Percentiles rank a stretch among this genome's conserved stretches.
Evolutionary conservation across 2,888 invertebrate species (phyloP).

Genomic region (Nomada fucata): DNA sequence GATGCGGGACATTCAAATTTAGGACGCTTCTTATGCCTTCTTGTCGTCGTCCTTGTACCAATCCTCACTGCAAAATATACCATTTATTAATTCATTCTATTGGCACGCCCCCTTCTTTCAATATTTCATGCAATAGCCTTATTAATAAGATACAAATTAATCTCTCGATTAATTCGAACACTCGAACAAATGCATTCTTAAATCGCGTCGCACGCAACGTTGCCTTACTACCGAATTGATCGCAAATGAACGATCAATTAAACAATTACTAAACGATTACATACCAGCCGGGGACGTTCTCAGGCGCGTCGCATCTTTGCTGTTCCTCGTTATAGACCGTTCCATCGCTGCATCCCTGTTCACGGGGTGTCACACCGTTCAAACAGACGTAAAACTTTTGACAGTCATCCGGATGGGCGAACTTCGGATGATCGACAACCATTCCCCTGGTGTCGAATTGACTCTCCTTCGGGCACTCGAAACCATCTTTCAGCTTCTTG

Average conservation of each 20-base stretch:
- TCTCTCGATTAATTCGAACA: conserved; percentile 6
- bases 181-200: background rate
- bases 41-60: conserved; percentile 94
- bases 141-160: background rate
- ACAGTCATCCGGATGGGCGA: conserved; percentile 94
- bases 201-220: too few relatives aligned
- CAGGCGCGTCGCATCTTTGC: conserved; percentile 94
- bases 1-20: conserved; percentile 82
- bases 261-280: conserved; percentile 72
- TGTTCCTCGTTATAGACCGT: conserved; percentile 96
- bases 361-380: conserved; percentile 94
- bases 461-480: conserved; percentile 91
- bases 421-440: conserved; percentile 92
- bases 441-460: conserved; percentile 89
- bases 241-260: background rate
- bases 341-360: conserved; percentile 93
- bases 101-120: background rate
- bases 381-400: conserved; percentile 96
- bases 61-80: conserved; percentile 87
- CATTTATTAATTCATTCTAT: background rate
- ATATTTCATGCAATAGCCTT: background rate
- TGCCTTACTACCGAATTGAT: background rate
- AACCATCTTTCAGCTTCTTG: conserved; percentile 91
- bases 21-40: conserved; percentile 75
- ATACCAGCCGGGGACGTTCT: conserved; percentile 96